Evolutionary conservation across 2,888 invertebrate species (phyloP).

Genomic region (Laothoe populi): DNA sequence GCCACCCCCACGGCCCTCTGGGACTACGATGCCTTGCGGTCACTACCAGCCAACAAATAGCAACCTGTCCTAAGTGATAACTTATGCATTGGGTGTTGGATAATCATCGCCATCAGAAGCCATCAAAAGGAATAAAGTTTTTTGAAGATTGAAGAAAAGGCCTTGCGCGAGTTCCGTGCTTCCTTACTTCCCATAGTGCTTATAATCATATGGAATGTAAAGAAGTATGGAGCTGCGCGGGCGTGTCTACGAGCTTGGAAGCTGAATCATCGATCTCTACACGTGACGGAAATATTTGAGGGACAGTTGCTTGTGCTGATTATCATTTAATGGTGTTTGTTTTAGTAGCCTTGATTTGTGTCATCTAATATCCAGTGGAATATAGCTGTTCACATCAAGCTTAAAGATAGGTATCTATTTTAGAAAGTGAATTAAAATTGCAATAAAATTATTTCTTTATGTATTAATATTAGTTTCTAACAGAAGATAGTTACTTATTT

Average conservation of each 20-base stretch:
- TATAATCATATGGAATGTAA: conserved; percentile 97
- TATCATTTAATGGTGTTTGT: conserved; percentile 47
- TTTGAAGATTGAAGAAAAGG: conserved; percentile 66
- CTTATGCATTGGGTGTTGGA: conserved; percentile 43
- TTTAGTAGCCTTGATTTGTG: conserved; percentile 37
- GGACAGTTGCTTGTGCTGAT: conserved; percentile 47
- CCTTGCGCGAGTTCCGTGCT: conserved; percentile 94
- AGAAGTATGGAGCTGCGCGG: conserved; percentile 95
- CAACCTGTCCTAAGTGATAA: conserved; percentile 47
- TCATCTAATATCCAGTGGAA: conserved; percentile 28
- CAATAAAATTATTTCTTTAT: not conserved
- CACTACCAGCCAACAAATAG: conserved; percentile 55
- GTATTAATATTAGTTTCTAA: not conserved
- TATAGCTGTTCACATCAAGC: conserved; percentile 28
- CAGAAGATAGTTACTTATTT: too few relatives aligned
- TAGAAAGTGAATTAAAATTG: not conserved
- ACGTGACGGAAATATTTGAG: conserved; percentile 40
- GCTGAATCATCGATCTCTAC: conserved; percentile 52
- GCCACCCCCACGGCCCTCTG: conserved; percentile 56
- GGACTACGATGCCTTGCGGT: conserved; percentile 45
- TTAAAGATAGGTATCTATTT: conserved; percentile 1
- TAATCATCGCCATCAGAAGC: conserved; percentile 36
- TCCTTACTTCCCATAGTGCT: conserved; percentile 97
- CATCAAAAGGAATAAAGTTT: conserved; percentile 39
- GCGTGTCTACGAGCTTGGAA: conserved; percentile 67